Evolutionary conservation across 2,888 invertebrate genomes (phyloP), one percentile per base, ranked within the genome.

Genomic region (Abrostola triplasia): DNA sequence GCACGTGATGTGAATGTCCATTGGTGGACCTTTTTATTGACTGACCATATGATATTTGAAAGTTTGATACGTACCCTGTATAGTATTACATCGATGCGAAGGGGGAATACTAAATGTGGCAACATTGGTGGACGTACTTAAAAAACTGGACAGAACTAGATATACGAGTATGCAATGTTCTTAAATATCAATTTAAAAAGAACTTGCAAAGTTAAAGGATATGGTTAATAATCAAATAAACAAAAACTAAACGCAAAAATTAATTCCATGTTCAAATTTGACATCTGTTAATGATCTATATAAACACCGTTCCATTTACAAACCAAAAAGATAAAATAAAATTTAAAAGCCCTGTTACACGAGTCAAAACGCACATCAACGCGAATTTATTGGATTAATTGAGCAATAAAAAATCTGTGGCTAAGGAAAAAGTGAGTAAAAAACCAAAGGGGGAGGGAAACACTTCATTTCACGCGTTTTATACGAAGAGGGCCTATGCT

Each of bases 391-490:
- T 84, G 84, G 85, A 90, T 89, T 91, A 92, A 92, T 92, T 91
- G 92, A 90, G 88, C 88, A 89, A 92, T 92, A 91, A 92, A 90
- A 89, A 89, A 88, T 84, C 87, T 87, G 88, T 78, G 81, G 78
- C 77, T 73, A 78, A 80, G 73, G 68, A 80, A 84, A 81, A 81
- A 76, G 70, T 71, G 68, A 71, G 74, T 71, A 68, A 76, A 76
- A 76, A 70, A 47, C 65, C 73, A 59, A 57, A 74, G 82, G 84
- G 87, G 84, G 84, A 88, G 82, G 81, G 92, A 87, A 91, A 92
- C 92, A 93, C 92, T 92, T 92, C 93, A 93, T 94, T 94, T 93
- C 92, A 92, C 93, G 93, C 93, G 87, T 90, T 92, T 92, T 92
- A 92, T 90, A 83, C 89, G 84, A 80, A 84, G 84, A 85, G 88